Base-by-base conservation (phyloP, 1,140 invertebrate species). In the Phortica variegata region DNA sequence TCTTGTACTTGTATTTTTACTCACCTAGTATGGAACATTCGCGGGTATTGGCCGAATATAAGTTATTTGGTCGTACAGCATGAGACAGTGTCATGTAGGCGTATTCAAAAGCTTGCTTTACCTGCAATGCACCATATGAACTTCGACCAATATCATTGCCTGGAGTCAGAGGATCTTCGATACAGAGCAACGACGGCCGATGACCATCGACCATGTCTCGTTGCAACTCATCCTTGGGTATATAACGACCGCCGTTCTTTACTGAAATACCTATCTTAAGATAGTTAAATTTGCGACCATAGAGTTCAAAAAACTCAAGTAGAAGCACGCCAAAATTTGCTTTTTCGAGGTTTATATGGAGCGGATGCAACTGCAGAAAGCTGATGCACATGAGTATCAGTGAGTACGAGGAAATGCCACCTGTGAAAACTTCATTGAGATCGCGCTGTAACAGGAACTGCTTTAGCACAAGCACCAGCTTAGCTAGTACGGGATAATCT, bases 361-460 rank as follows among this genome's bases (percentile, higher is more conserved):
- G 73, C 39, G 79, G 81, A 66, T 83, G 81, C 58, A 83, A 63
- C 84, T 97, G 94, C 50, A 98, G 82, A 79, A 98, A 99, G 81
- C 93, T 96, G 77, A 99, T 93, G 65, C 92, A 93, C 89, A 99
- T 95, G 45, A 99, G 85, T 77, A 98, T 97, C 55, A 99, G 85
- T 75, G 94, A 95, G 79, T 99, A 99, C 31, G 95, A 98, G 55
- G 94, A 95, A 65, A 99, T 97, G 74, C 97, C 97, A 58, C 97
- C 74, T 41, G 94, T 97, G 80, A 97, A 99, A 38, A 98, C 96
- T 85, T 98, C 95, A 80, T 98, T 98, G 60, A 99, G 84, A 82
- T 97, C 93, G 77, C 95, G 85, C 79, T 98, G 91, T 40, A 97
- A 81, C 45, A 98, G 84, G 81, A 97, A 98, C 80, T 98, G 95